These are phyloP conservation scores for Eulithis testata DNA, from an alignment of 2,888 invertebrate species.

Conservation along the genomic window DNA sequence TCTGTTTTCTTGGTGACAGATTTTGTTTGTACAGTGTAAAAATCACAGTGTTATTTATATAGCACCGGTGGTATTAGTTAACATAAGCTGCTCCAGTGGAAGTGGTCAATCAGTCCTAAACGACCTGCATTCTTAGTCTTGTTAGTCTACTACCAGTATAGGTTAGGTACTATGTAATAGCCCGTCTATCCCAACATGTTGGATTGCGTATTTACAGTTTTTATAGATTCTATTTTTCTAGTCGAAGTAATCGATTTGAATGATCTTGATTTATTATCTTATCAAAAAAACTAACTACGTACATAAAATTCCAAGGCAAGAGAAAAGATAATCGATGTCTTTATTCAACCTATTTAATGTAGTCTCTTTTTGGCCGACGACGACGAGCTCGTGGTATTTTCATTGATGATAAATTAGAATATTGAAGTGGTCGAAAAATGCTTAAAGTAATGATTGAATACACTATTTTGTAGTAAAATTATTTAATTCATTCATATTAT, in stretches of 20 bases:
- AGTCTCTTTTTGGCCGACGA: not conserved
- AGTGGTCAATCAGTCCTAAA: conserved; percentile 75
- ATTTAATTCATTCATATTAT: no score
- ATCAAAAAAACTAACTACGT: conserved; percentile 13
- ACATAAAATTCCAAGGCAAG: conserved; percentile 45
- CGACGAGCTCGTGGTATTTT: conserved; percentile 1
- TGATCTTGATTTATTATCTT: conserved; percentile 5
- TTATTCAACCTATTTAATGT: conserved; percentile 31
- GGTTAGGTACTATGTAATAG: conserved; percentile 50
- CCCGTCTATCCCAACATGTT: conserved; percentile 39
- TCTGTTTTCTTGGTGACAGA: no score
- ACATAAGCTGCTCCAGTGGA: conserved; percentile 65
- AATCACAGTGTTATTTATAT: not conserved
- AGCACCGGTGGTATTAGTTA: conserved; percentile 48
- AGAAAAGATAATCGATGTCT: conserved; percentile 42
- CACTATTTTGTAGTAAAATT: no score
- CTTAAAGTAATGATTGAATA: no score
- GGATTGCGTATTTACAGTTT: not conserved
- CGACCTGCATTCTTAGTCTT: conserved; percentile 69
- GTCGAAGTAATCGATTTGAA: not conserved
- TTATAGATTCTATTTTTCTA: not conserved
- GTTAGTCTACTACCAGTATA: conserved; percentile 63
- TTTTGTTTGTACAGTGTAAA: no score
- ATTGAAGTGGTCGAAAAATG: no score
- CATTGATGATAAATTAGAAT: not conserved